These are phyloP conservation scores for Girardinus metallicus DNA, from an alignment of 2,797 vertebrate species.

Conservation along the genomic window DNA sequence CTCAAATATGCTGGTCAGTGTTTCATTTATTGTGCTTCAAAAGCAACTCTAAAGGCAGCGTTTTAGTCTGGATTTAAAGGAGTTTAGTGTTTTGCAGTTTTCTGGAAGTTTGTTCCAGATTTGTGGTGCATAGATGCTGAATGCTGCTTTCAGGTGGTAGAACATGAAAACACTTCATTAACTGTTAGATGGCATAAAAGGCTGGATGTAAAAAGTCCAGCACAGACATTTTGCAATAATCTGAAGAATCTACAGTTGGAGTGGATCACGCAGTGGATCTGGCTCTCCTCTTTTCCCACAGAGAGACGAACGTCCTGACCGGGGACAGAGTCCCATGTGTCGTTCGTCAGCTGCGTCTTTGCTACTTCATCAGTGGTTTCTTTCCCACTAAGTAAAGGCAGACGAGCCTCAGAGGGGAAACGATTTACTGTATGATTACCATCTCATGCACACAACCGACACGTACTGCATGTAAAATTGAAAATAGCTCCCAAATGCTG, in stretches of 20 bases:
- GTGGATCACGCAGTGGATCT: not conserved
- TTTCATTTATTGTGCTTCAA: no score
- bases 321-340: slow-evolving; percentile 28
- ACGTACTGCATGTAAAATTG: not conserved
- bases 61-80: not conserved
- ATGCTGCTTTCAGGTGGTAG: no score
- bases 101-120: no score
- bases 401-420: not conserved
- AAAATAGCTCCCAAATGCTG: not conserved
- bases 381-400: slow-evolving; percentile 24
- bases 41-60: not conserved
- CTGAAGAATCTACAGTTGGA: not conserved
- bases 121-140: no score
- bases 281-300: slow-evolving; percentile 2
- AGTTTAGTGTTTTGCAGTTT: no score
- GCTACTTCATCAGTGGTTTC: not conserved
- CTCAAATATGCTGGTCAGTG: no score
- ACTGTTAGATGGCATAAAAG: no score
- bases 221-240: not conserved
- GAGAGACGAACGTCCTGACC: slow-evolving; percentile 4
- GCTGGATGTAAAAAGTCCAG: not conserved
- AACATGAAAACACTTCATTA: no score
- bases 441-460: not conserved
- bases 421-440: not conserved
- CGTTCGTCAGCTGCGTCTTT: slow-evolving; percentile 11